Percentiles rank a stretch among this genome's conserved stretches.
Conservation (phyloP, 2,113 vertebrate species). For the Parus major region DNA sequence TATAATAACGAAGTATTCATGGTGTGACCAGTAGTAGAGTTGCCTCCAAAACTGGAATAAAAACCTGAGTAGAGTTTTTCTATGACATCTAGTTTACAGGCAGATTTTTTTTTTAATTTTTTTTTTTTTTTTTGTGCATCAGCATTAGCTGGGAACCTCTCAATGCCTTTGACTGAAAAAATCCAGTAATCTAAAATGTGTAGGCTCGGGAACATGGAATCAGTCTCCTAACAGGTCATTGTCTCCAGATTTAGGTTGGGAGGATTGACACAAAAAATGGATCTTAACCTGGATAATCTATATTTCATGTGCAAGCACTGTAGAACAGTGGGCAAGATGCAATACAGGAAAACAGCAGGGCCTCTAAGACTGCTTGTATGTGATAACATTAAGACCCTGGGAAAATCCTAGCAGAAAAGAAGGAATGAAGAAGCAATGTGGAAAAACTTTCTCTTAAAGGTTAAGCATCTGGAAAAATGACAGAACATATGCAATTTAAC, state of each 20-base stretch:
- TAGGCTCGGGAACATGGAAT: neutral
- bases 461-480: neutral
- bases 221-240: neutral
- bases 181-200: neutral
- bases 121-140: neutral
- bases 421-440: neutral
- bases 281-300: neutral
- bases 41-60: neutral
- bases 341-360: neutral
- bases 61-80: neutral
- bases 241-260: neutral
- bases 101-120: neutral
- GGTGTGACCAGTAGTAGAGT: neutral
- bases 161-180: neutral
- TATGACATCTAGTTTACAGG: neutral
- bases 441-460: neutral
- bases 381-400: neutral
- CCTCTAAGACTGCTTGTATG: neutral
- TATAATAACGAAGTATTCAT: neutral
- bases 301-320: neutral
- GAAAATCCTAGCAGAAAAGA: neutral
- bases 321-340: neutral
- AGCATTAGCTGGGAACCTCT: neutral
- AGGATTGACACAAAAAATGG: neutral
- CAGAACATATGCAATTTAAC: neutral